Base-by-base conservation (phyloP, 2,888 invertebrate species). In the Lasioglossum lativentre region DNA sequence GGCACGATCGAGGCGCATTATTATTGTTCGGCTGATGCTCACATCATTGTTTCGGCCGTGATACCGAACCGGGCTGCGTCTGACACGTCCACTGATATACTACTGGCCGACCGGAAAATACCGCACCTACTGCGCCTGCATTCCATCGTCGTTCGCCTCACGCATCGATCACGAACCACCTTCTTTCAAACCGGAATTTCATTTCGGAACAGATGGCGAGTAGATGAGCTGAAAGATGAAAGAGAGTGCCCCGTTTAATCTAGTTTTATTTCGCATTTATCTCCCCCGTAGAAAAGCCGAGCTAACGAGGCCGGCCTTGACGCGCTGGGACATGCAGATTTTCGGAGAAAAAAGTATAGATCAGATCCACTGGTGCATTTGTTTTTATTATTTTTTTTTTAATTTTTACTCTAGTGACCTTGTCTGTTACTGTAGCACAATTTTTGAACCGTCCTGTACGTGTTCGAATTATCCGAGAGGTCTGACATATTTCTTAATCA, bases 21-120 rank as follows among this genome's bases (percentile, higher is more conserved):
- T 81, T 80, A 71, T 72, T 52, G 72, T 84, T 66, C 77, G 59
- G 47, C 45, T 70, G 47, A 40, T 70, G 78, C 47, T 76, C 78
- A 74, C 74, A 75, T 86, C 83, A 82, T 89, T 81, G 82, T 78
- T 75, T 66, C 73, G 23, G 47, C 71, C 70, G 56, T 78, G 83
- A 85, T 82, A 76, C 75, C 40, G 34, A 63, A 63, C 47, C 34
- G 27, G 78, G 27, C 80, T 86, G 90, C 19, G 88, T 71, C 85
- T 90, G 90, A 90, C 90, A 88, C 71, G 45, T 12, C 75, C 76
- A 52, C 66, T 86, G 83, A 86, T 88, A 68, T 86, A 90, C 89
- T 89, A 89, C 89, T 89, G 87, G 76, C 80, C 63, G 83, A 74
- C 87, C 79, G 68, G 83, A 75, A 83, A 79, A 72, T 56, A 66